Conservation (phyloP, 1,140 invertebrate species). For the Cyclargus thomasi region DNA sequence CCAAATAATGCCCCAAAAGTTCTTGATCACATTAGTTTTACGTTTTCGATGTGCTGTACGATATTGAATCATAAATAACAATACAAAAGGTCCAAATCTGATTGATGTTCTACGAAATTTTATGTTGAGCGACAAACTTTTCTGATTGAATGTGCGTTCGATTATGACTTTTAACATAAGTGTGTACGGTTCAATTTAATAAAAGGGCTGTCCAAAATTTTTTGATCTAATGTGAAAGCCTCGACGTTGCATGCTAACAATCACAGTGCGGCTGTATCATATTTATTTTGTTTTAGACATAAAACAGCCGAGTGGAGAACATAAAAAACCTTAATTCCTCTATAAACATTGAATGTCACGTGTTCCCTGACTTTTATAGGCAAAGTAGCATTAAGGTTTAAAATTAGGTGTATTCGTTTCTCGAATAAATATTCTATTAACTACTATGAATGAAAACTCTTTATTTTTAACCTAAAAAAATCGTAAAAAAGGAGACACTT, state of each 20-base stretch:
- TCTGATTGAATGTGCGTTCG: no score
- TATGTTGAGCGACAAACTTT: no score
- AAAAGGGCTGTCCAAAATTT: background rate
- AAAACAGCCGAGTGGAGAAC: conserved; percentile 1
- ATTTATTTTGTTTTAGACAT: conserved; percentile 14
- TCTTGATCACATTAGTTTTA: background rate
- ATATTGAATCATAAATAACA: background rate
- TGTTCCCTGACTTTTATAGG: conserved; percentile 2
- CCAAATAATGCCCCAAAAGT: conserved; percentile 38
- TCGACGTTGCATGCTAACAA: background rate
- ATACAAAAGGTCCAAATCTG: background rate
- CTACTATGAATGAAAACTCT: background rate
- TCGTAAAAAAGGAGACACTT: background rate
- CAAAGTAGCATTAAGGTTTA: background rate
- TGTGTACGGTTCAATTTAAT: background rate
- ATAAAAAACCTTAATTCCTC: conserved; percentile 10
- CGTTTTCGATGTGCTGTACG: background rate
- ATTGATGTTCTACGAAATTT: no score
- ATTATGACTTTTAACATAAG: background rate
- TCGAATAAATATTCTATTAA: background rate
- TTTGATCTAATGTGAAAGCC: background rate
- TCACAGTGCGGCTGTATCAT: conserved; percentile 9
- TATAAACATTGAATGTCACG: conserved; percentile 8
- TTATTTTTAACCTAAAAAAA: background rate
- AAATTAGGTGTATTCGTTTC: background rate